Evolutionary conservation across 35 echinoderm and acorn worm species (phyloP).

Genomic region (Hemicentrotus pulcherrimus): DNA sequence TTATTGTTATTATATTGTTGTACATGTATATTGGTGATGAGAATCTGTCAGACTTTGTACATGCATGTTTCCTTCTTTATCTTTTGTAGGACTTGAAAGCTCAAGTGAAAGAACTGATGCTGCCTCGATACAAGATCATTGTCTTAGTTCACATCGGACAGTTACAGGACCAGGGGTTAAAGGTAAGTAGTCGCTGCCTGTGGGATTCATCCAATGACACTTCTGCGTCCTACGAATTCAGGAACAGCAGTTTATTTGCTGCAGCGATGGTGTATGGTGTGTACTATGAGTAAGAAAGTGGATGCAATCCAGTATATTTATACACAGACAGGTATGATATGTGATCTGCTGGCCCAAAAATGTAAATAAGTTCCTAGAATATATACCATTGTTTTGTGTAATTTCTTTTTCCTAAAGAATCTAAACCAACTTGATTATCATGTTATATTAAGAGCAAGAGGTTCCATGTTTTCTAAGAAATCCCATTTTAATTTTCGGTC

Average conservation of each 20-base stretch:
- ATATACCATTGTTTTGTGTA: neutral
- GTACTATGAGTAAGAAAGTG: constrained; percentile 78
- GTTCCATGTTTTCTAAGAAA: too few relatives aligned
- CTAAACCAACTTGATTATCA: neutral
- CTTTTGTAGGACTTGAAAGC: constrained; percentile 89
- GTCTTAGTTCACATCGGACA: constrained; percentile 94
- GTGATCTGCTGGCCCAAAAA: neutral
- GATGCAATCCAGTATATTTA: neutral
- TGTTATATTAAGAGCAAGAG: neutral
- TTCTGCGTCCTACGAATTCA: constrained; percentile 87
- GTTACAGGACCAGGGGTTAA: constrained; percentile 90
- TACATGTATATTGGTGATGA: too few relatives aligned
- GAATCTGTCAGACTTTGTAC: too few relatives aligned
- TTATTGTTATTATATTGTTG: too few relatives aligned
- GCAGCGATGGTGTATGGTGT: constrained; percentile 89
- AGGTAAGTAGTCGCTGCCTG: constrained; percentile 85
- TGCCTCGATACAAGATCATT: constrained; percentile 90
- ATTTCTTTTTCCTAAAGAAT: neutral
- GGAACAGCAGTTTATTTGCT: constrained; percentile 86
- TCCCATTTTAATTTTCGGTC: too few relatives aligned
- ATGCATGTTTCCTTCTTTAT: neutral
- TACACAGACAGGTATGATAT: neutral
- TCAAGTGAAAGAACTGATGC: constrained; percentile 81
- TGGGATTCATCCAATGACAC: constrained; percentile 88
- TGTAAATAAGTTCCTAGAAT: neutral